Conservation (phyloP, 1,140 invertebrate species). For the Apolygus lucorum region DNA sequence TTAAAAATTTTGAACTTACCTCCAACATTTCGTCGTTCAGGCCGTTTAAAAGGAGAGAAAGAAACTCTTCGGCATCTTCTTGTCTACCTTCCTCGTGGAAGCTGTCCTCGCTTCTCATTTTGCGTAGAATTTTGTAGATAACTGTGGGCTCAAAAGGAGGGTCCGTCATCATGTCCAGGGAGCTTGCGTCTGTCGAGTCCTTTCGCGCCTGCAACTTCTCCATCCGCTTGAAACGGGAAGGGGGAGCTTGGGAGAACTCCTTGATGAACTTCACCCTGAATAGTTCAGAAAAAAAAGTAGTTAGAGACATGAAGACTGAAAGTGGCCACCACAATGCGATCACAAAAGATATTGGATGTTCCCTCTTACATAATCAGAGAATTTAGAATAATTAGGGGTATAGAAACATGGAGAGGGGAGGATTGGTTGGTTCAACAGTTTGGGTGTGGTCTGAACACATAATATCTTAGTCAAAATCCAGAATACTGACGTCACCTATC, state of each 20-base stretch:
- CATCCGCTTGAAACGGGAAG: constrained; percentile 25
- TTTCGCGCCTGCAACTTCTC: constrained; percentile 29
- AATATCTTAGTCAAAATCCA: no score
- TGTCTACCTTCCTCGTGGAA: constrained; percentile 68
- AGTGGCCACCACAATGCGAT: no score
- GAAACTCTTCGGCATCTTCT: constrained; percentile 92
- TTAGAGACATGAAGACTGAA: no score
- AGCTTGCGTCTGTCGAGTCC: constrained; percentile 10
- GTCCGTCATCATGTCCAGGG: constrained; percentile 39
- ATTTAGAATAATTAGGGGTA: no score
- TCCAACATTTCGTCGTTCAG: constrained; percentile 94
- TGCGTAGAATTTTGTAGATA: constrained; percentile 68
- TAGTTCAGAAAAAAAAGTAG: no score
- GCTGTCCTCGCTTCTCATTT: constrained; percentile 58
- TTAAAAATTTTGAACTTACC: constrained; percentile 41
- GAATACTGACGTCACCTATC: no score
- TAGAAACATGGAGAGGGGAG: no score
- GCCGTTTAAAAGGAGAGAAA: constrained; percentile 82
- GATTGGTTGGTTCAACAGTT: no score
- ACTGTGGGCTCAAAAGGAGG: constrained; percentile 71
- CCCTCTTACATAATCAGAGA: no score
- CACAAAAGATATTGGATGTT: no score
- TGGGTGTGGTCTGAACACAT: no score
- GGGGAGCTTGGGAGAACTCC: constrained; percentile 36
- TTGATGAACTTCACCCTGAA: constrained; percentile 48